Percentiles rank a stretch among this genome's conserved stretches.
phyloP scores from a whole-genome alignment of 2,888 invertebrate genomes.

The Heliconius erato region DNA sequence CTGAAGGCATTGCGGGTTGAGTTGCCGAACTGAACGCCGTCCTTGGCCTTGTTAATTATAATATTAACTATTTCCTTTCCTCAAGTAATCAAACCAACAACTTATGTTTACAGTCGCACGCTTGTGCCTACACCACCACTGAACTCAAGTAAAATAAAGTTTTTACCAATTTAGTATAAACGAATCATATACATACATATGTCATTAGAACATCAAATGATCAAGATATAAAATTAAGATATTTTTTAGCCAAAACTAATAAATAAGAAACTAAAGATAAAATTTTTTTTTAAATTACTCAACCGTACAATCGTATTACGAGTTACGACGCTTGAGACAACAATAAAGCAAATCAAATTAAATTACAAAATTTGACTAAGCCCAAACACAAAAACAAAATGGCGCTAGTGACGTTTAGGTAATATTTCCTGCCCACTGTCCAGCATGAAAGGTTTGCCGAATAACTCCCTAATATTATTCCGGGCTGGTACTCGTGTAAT shows the following conservation, averaged over 20 bases:
- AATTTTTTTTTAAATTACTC: too few species aligned
- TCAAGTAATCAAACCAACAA: not conserved
- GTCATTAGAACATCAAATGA: too few species aligned
- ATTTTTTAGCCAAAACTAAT: too few species aligned
- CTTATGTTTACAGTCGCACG: too few species aligned
- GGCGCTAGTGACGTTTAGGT: not conserved
- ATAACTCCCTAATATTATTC: conserved; percentile 72
- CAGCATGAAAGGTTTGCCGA: conserved; percentile 53
- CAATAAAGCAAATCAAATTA: not conserved
- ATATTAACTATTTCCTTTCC: not conserved
- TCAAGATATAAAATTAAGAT: too few species aligned
- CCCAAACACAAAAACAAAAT: not conserved
- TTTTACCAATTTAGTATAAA: too few species aligned
- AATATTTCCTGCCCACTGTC: conserved; percentile 41
- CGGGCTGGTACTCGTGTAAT: conserved; percentile 79
- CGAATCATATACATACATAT: too few species aligned
- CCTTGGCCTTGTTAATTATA: not conserved
- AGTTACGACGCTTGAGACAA: not conserved
- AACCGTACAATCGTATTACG: not conserved
- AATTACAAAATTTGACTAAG: not conserved
- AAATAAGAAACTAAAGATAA: too few species aligned
- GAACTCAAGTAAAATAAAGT: too few species aligned
- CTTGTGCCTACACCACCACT: too few species aligned
- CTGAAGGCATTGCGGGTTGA: not conserved
- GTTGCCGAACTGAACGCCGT: not conserved